A percentile compares a stretch with the other conserved stretches of the same genome.
These are phyloP conservation scores for Leptopilina myrica DNA, from an alignment of 2,888 invertebrate genomes.

Conservation along the genomic window DNA sequence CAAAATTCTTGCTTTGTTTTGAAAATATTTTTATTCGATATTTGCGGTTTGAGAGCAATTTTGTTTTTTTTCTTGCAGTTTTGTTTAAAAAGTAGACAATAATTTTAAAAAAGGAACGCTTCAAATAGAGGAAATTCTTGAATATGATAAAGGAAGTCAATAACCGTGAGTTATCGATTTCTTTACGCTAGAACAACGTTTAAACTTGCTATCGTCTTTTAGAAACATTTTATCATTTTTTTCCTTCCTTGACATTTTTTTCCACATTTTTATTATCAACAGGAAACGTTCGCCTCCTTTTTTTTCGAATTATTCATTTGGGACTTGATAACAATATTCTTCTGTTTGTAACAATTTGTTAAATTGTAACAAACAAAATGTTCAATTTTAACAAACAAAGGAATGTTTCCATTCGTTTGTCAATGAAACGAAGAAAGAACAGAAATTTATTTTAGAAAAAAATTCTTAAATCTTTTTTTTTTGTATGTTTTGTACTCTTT, in stretches of 20 bases:
- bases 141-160: constrained; percentile 54
- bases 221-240: constrained; percentile 41
- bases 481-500: too few relatives aligned
- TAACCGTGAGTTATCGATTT: constrained; percentile 49
- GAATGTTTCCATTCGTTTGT: too few relatives aligned
- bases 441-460: too few relatives aligned
- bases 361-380: neutral
- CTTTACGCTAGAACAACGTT: constrained; percentile 47
- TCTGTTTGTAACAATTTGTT: neutral
- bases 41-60: too few relatives aligned
- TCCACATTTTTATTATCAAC: constrained; percentile 13
- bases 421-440: too few relatives aligned
- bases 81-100: neutral
- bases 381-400: too few relatives aligned
- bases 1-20: too few relatives aligned
- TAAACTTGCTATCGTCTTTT: constrained; percentile 58
- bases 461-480: too few relatives aligned
- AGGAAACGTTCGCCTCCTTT: constrained; percentile 24
- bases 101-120: neutral
- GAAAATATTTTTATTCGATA: too few relatives aligned
- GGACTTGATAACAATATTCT: constrained; percentile 22
- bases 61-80: neutral
- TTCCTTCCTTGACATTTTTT: constrained; percentile 28
- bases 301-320: neutral
- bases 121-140: constrained; percentile 2